phyloP scores from a whole-genome alignment of 2,888 invertebrate genomes.

The Lycaena phlaeas region DNA sequence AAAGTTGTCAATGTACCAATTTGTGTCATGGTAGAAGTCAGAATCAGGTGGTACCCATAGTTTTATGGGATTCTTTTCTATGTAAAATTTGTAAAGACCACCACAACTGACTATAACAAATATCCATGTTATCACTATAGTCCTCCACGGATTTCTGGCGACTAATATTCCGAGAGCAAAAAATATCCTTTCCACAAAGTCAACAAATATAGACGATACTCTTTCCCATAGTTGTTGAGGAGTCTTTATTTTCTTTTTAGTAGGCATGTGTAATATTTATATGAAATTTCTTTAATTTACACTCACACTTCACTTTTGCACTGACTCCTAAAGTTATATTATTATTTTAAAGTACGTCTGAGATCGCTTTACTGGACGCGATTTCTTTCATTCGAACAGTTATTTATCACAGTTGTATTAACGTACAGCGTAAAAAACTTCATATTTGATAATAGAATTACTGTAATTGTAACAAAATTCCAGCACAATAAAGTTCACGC shows the following conservation, averaged over 20 bases:
- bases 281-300: background rate
- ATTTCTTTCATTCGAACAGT: background rate
- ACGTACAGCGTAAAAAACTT: background rate
- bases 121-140: conserved; percentile 69
- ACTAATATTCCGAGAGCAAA: conserved; percentile 75
- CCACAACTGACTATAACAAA: conserved; percentile 72
- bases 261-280: conserved; percentile 34
- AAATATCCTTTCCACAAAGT: conserved; percentile 55
- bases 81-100: conserved; percentile 77
- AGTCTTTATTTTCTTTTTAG: conserved; percentile 36
- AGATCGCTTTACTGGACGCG: background rate
- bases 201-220: conserved; percentile 50
- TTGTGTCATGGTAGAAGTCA: conserved; percentile 77
- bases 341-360: background rate
- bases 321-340: too few relatives aligned
- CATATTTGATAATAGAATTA: background rate
- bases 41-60: conserved; percentile 84
- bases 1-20: conserved; percentile 80
- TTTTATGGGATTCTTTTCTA: conserved; percentile 82
- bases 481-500: background rate
- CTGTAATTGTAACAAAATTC: background rate
- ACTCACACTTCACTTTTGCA: conserved; percentile 1
- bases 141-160: conserved; percentile 74
- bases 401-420: background rate
- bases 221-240: conserved; percentile 59